Evolutionary conservation across 2,888 invertebrate genomes (phyloP), one percentile per base, ranked within the genome.

Genomic region (Uropetala carovei): DNA sequence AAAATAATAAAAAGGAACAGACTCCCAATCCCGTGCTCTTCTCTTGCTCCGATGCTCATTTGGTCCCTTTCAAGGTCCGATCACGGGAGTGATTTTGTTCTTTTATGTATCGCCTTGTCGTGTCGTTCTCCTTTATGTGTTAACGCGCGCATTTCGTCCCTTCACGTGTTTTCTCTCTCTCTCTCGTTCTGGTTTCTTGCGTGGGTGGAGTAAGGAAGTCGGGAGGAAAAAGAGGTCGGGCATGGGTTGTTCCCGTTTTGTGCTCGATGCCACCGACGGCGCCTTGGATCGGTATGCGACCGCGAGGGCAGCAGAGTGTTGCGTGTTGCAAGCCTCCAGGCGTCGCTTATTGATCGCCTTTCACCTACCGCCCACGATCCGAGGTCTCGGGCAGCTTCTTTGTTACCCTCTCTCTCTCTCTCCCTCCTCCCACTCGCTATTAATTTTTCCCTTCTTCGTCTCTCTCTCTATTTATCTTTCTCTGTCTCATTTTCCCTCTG

Each of bases 271-370:
- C 81, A 3, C 18, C 16, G 10, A 4, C 30, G 59, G 59, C 89
- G 60, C 89, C 89, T 43, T 22, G 68, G 68, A 43, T 64, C 64
- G 89, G 1, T 89, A 68, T 16, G 64, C 89, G 60, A 89, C 89
- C 89, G 60, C 30, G 60, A 30, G 89, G 43, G 64, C 89, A 43
- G 64, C 43, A n/a, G 43, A 27, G 89, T 89, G 89, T 89, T 89
- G 89, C 89, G 89, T 89, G 89, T 89, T 89, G 89, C 89, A 64
- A 64, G 18, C 89, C 89, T 89, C 89, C 89, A 89, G 89, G 89
- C 89, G 89, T 8, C n/a, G n/a, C 64, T n/a, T 89, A 89, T 89
- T 89, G 89, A 89, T 89, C 89, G 89, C 11, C 22, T 0, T 27
- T 83, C 43, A 43, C 57, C 57, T 43, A n/a, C 86, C 89, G n/a